Base-by-base conservation (phyloP, 2,888 invertebrate species). In the Drosophila mercatorum region DNA sequence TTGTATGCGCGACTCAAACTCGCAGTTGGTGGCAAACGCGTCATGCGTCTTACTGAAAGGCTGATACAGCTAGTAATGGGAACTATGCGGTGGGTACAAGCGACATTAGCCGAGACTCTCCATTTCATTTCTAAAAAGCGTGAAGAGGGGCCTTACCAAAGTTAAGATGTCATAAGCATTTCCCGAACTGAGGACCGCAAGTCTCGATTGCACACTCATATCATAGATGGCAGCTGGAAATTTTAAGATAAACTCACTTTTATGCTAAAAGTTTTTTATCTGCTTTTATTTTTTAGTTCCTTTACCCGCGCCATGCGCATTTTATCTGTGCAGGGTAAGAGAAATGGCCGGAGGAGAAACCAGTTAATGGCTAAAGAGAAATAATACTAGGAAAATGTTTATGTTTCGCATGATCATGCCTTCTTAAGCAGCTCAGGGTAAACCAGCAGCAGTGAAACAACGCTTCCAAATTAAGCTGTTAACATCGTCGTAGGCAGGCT, bases 301-400 rank as follows among this genome's bases (percentile, higher is more conserved):
- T 22, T 14, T 10, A 36, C 14, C 3, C 31, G 31, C 14, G 2
- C 22, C 10, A 34, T 22, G 10, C 22, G 0, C 5, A 22, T 5
- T 14, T 44, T 36, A 11, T 17, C 10, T 40, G n/a, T n/a, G 44
- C n/a, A 61, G 38, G 36, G 53, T 26, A 59, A 49, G 62, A 38
- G 40, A 63, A 63, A 44, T 34, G 49, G 36, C 44, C 59, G 52
- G 31, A n/a, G 57, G 31, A 56, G 49, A 58, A 28, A 40, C 22
- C 56, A 66, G 52, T 46, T 57, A 67, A 59, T 60, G 52, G 28
- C 49, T 36, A 4, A 47, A 40, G 17, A 64, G 36, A 55, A 66
- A 60, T 47, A 79, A 71, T 87, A 90, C 90, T 88, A 74, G 75
- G 83, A 90, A 87, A 78, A 72, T 72, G 68, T 77, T 80, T 80